A percentile compares a stretch with the other conserved stretches of the same genome.
These are phyloP conservation scores for Drosophila formosana DNA, from an alignment of 2,888 invertebrate species.

Conservation along the genomic window DNA sequence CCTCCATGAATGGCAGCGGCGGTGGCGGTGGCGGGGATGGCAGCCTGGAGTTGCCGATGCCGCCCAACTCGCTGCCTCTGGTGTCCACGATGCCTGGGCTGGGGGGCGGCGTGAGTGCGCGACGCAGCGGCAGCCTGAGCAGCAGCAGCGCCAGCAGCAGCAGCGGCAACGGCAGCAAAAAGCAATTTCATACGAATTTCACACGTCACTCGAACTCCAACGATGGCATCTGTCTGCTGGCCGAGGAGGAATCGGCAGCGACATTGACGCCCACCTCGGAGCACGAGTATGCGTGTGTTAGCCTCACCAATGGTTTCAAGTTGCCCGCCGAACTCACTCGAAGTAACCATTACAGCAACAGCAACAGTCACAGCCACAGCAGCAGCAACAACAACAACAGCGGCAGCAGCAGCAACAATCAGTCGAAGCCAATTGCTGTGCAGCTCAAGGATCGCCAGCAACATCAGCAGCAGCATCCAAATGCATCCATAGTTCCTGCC, in stretches of 20 bases:
- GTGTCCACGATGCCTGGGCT: constrained; percentile 64
- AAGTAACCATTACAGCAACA: constrained; percentile 42
- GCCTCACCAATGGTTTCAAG: constrained; percentile 75
- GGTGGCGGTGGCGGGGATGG: constrained; percentile 28
- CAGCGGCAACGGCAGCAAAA: constrained; percentile 69
- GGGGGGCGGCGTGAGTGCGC: constrained; percentile 52
- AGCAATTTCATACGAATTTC: constrained; percentile 82
- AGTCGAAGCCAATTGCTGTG: constrained; percentile 18
- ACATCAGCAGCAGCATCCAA: constrained; percentile 41
- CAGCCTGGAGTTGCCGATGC: constrained; percentile 58
- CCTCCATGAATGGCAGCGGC: constrained; percentile 67
- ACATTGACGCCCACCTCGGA: constrained; percentile 82
- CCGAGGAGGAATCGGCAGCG: constrained; percentile 82
- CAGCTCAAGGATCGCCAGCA: constrained; percentile 56
- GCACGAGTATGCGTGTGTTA: constrained; percentile 69
- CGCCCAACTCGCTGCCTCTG: constrained; percentile 74
- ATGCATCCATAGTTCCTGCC: constrained; percentile 82
- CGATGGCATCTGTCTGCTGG: constrained; percentile 81
- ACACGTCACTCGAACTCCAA: constrained; percentile 81
- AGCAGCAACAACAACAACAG: constrained; percentile 27
- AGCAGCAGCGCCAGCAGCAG: constrained; percentile 76
- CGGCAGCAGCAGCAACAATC: constrained; percentile 38
- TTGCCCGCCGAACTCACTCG: constrained; percentile 61
- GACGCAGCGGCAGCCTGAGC: constrained; percentile 80
- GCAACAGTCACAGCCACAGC: constrained; percentile 30